These are phyloP conservation scores for Dolichomitus sp. DNA, from an alignment of 2,888 invertebrate genomes.

Conservation along the genomic window DNA sequence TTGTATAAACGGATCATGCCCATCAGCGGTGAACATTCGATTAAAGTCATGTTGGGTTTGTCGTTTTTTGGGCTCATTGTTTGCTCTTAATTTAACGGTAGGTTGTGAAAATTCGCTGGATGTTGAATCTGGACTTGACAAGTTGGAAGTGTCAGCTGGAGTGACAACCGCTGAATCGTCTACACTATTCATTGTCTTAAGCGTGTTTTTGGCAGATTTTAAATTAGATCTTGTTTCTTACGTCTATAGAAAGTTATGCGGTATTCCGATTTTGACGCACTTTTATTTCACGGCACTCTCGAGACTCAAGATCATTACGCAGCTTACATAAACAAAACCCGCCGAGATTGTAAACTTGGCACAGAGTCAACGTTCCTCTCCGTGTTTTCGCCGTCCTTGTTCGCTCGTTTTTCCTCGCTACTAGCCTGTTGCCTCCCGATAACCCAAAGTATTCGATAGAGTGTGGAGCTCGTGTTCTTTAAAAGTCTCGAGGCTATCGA, in stretches of 20 bases:
- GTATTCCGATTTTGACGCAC: slow-evolving; percentile 28
- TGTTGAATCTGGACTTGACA: slow-evolving; percentile 73
- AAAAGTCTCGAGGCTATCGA: slow-evolving; percentile 58
- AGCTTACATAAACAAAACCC: slow-evolving; percentile 69
- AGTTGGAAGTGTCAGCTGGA: slow-evolving; percentile 68
- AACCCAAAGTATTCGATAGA: slow-evolving; percentile 51
- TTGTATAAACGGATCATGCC: slow-evolving; percentile 77
- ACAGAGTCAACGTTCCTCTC: slow-evolving; percentile 45
- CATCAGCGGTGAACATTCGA: slow-evolving; percentile 68
- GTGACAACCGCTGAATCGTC: slow-evolving; percentile 71
- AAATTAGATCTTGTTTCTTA: not conserved
- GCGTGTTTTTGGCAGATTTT: slow-evolving; percentile 21
- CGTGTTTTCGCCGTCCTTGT: slow-evolving; percentile 52
- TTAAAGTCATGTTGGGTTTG: not conserved
- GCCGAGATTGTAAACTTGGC: slow-evolving; percentile 67
- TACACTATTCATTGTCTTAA: slow-evolving; percentile 76
- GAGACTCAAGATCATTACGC: slow-evolving; percentile 60
- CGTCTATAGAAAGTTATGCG: slow-evolving; percentile 23
- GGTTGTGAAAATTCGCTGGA: slow-evolving; percentile 68
- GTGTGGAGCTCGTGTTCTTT: slow-evolving; percentile 33
- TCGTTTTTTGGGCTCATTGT: slow-evolving; percentile 55
- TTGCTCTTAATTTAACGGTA: slow-evolving; percentile 66
- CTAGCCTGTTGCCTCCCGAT: slow-evolving; percentile 30
- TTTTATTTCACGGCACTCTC: slow-evolving; percentile 23
- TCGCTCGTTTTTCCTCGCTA: slow-evolving; percentile 29